These are phyloP conservation scores for Cephalopholis sonnerati DNA, from an alignment of 2,113 vertebrate genomes.

Conservation along the genomic window DNA sequence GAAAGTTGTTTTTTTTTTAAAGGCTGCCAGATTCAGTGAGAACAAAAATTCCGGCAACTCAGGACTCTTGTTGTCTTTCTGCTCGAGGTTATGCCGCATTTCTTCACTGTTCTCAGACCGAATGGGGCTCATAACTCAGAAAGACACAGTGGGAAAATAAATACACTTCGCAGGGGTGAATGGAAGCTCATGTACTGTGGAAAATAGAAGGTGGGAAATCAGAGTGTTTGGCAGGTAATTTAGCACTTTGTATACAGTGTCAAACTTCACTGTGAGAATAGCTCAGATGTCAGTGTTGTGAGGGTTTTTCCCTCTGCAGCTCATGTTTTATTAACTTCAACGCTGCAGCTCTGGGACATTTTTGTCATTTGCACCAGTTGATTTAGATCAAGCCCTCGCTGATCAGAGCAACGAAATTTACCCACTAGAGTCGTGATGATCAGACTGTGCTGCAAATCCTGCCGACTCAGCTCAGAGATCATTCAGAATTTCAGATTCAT, in stretches of 20 bases:
- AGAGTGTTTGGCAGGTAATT: slow-evolving; percentile 75
- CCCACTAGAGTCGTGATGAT: slow-evolving; percentile 36
- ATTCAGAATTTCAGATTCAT: slow-evolving; percentile 56
- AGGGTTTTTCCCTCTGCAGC: slow-evolving; percentile 29
- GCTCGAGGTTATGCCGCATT: slow-evolving; percentile 63
- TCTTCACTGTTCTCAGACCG: slow-evolving; percentile 46
- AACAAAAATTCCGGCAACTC: slow-evolving; percentile 31
- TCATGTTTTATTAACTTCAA: slow-evolving; percentile 68
- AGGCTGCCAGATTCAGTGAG: slow-evolving; percentile 7
- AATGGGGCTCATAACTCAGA: slow-evolving; percentile 63
- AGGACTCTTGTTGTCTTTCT: slow-evolving; percentile 47
- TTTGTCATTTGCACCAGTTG: slow-evolving; percentile 52
- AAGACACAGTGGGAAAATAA: slow-evolving; percentile 72
- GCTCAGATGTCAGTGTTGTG: slow-evolving; percentile 62
- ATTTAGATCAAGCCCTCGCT: slow-evolving; percentile 56
- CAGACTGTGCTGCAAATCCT: slow-evolving; percentile 38
- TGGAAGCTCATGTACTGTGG: slow-evolving; percentile 61
- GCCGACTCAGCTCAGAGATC: slow-evolving; percentile 44
- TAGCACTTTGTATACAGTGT: slow-evolving; percentile 75
- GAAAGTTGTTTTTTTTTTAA: slow-evolving; percentile 12
- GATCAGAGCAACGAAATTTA: slow-evolving; percentile 52
- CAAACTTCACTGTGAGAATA: slow-evolving; percentile 66
- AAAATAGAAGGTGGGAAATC: slow-evolving; percentile 61
- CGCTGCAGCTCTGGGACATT: slow-evolving; percentile 51
- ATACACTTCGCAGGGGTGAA: slow-evolving; percentile 67